These are phyloP conservation scores for Macropus fuliginosus DNA, from an alignment of 2,797 vertebrate genomes.

Conservation along the genomic window DNA sequence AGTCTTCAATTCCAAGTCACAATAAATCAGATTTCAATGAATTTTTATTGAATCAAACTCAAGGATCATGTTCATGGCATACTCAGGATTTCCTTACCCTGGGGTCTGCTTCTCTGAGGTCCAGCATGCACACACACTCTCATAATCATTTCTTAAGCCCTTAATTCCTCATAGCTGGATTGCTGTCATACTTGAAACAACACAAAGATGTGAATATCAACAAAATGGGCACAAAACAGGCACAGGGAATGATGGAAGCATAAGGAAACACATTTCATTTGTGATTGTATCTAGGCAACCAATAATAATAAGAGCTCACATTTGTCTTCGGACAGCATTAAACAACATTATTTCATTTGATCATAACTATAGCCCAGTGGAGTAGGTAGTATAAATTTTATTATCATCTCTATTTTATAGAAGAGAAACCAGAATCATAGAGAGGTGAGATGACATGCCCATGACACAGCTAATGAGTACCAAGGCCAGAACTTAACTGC, in stretches of 20 bases:
- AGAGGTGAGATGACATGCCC: neutral
- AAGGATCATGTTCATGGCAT: slow-evolving; percentile 48
- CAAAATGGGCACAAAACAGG: slow-evolving; percentile 34
- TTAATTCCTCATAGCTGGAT: slow-evolving; percentile 41
- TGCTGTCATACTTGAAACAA: slow-evolving; percentile 34
- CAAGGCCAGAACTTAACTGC: neutral
- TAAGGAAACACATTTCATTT: neutral
- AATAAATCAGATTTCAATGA: slow-evolving; percentile 81
- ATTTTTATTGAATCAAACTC: slow-evolving; percentile 76
- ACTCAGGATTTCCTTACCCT: slow-evolving; percentile 59
- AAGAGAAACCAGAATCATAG: slow-evolving; percentile 21
- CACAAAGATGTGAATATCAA: neutral
- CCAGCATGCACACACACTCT: neutral
- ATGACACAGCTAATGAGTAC: neutral
- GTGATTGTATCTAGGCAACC: neutral
- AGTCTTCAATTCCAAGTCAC: slow-evolving; percentile 76
- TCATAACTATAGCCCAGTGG: slow-evolving; percentile 23
- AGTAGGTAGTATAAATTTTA: neutral
- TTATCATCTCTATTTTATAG: neutral
- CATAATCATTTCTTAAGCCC: slow-evolving; percentile 56
- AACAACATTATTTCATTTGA: neutral
- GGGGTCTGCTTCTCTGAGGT: slow-evolving; percentile 35
- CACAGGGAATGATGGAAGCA: neutral
- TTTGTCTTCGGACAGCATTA: neutral
- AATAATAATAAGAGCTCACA: neutral